phyloP scores from a whole-genome alignment of 2,113 vertebrate species.

The Elachura formosa region DNA sequence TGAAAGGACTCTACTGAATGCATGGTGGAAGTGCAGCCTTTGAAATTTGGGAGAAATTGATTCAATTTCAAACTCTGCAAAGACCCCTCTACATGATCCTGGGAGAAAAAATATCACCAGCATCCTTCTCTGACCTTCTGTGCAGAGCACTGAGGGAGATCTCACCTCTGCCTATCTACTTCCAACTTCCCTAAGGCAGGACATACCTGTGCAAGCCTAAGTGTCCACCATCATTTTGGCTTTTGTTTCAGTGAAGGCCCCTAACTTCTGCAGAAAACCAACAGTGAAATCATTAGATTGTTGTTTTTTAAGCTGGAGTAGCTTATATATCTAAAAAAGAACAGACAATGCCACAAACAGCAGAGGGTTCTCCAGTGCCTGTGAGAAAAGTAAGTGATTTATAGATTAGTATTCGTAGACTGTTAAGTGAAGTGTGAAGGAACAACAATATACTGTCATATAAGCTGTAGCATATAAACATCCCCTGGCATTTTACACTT shows the following conservation, averaged over 20 bases:
- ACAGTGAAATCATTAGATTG: background rate
- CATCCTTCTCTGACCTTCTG: background rate
- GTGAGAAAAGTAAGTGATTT: slow-evolving; percentile 8
- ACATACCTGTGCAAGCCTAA: background rate
- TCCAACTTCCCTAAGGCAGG: background rate
- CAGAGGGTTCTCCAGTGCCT: background rate
- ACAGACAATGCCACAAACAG: background rate
- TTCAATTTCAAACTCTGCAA: background rate
- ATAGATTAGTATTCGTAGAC: slow-evolving; percentile 18
- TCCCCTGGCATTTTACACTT: slow-evolving; percentile 54
- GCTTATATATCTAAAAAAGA: background rate
- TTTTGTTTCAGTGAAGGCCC: background rate
- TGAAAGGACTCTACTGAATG: background rate
- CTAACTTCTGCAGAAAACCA: background rate
- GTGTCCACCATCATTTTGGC: background rate
- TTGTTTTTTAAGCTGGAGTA: background rate
- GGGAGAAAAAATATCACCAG: background rate
- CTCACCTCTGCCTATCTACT: background rate
- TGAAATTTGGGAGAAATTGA: background rate
- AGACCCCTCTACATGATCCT: background rate
- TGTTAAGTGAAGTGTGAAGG: slow-evolving; percentile 36
- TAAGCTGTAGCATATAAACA: slow-evolving; percentile 49
- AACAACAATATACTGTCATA: slow-evolving; percentile 28
- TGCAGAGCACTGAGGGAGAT: background rate
- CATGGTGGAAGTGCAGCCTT: background rate